A percentile compares a stretch with the other conserved stretches of the same genome.
Evolutionary conservation across 1,140 invertebrate genomes (phyloP).

Genomic region (Nylanderia fulva): DNA sequence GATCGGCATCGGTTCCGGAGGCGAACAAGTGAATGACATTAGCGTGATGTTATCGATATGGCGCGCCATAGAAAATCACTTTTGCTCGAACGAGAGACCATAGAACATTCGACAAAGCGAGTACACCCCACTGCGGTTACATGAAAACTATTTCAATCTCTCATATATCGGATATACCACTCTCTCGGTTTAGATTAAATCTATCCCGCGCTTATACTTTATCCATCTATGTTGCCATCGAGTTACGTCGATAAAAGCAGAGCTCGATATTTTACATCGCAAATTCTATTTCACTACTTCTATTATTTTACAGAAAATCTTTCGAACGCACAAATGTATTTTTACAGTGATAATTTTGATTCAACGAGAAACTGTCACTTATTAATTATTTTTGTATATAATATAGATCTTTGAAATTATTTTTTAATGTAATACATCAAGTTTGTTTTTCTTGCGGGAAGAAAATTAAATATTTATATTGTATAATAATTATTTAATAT

Average conservation of each 20-base stretch:
- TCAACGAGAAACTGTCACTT: neutral
- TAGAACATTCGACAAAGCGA: slow-evolving; percentile 56
- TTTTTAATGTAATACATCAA: neutral
- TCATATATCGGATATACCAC: slow-evolving; percentile 39
- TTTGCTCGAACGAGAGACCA: slow-evolving; percentile 67
- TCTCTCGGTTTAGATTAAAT: neutral
- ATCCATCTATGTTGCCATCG: slow-evolving; percentile 24
- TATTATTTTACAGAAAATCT: neutral
- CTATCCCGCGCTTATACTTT: slow-evolving; percentile 24
- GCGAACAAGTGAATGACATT: slow-evolving; percentile 83
- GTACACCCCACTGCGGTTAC: slow-evolving; percentile 74
- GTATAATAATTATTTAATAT: too few relatives aligned
- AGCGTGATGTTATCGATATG: slow-evolving; percentile 78
- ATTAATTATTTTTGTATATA: neutral
- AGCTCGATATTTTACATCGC: neutral
- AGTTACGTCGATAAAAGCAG: slow-evolving; percentile 16
- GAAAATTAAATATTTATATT: too few relatives aligned
- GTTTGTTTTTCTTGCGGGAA: neutral
- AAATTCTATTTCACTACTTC: neutral
- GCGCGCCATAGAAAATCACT: slow-evolving; percentile 81
- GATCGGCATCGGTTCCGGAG: slow-evolving; percentile 77
- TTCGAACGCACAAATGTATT: neutral
- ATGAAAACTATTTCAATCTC: slow-evolving; percentile 80
- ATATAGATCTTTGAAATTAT: neutral
- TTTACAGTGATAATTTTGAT: neutral